Evolutionary conservation across 2,113 vertebrate species (phyloP), one percentile per base, ranked within the genome.

Genomic region (Hydrolagus affinis): DNA sequence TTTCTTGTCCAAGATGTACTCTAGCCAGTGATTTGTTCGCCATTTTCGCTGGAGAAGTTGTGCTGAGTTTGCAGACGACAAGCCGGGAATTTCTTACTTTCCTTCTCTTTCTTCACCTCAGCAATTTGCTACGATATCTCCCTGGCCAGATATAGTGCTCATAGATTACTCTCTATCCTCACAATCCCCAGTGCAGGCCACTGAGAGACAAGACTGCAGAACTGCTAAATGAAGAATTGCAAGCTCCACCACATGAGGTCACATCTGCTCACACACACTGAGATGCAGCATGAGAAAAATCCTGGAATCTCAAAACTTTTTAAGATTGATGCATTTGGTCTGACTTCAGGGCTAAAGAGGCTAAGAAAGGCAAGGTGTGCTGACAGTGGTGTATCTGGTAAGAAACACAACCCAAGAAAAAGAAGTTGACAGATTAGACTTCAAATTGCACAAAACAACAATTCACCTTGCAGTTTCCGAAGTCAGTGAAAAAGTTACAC

Each of bases 21-120:
- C 56, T 60, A 25, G 62, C 60, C 77, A 83, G 66, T 83, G 62
- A 66, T 83, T 68, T 66, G 23, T 32, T 17, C 9, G 60, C 23
- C 28, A 66, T 30, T 83, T 83, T 66, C 78, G 19, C 78, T 30
- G 19, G 28, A 83, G 15, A 28, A 28, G 60, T 83, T 66, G 62
- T 32, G 60, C 60, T 32, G 78, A 66, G 60, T 23, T 83, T 66
- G 60, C 62, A 66, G 25, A 32, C 78, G 28, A 23, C 78, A 68
- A 32, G 60, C 60, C 11, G 8, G 60, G 44, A 83, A 83, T 91
- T 87, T 86, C 73, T 88, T 90, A 89, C 89, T 91, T 91, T 89
- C 90, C 87, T 90, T 91, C 88, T 88, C 87, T 90, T 91, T 91
- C 91, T 87, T 92, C 92, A 91, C 90, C 89, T 90, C 88, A 88